These are phyloP conservation scores for Andrena cerasifolii DNA, from an alignment of 1,140 invertebrate genomes.

Conservation along the genomic window DNA sequence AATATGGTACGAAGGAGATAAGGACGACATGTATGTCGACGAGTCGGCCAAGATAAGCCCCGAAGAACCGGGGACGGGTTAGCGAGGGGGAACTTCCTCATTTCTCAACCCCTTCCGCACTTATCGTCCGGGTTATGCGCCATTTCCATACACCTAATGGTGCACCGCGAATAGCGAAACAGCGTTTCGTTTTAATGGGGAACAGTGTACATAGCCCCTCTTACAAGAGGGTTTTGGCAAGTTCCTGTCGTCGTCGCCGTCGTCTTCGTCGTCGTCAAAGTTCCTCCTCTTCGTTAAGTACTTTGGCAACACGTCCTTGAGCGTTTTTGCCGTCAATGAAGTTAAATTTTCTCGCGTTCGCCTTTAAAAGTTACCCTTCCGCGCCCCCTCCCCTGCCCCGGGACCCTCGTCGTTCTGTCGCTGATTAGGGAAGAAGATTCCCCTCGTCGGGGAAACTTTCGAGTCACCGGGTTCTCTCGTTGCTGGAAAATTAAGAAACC, in stretches of 20 bases:
- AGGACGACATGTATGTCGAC: constrained; percentile 70
- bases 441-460: constrained; percentile 10
- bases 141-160: constrained; percentile 70
- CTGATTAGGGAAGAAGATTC: constrained; percentile 21
- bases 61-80: constrained; percentile 62
- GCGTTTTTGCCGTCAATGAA: constrained; percentile 54
- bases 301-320: constrained; percentile 65
- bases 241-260: constrained; percentile 49
- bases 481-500: neutral
- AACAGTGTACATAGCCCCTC: constrained; percentile 53
- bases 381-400: too few relatives aligned
- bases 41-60: constrained; percentile 65
- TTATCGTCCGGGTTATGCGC: constrained; percentile 69
- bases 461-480: neutral
- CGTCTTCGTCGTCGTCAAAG: constrained; percentile 36
- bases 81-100: constrained; percentile 63
- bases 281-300: constrained; percentile 66
- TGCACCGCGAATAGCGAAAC: constrained; percentile 67
- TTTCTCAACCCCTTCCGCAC: constrained; percentile 71
- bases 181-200: constrained; percentile 70
- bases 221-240: constrained; percentile 60
- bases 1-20: constrained; percentile 67
- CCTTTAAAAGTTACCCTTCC: constrained; percentile 32
- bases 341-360: constrained; percentile 49
- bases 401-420: constrained; percentile 6